Evolutionary conservation across 2,797 vertebrate genomes (phyloP), one percentile per base, ranked within the genome.

Genomic region (Natrix natrix): DNA sequence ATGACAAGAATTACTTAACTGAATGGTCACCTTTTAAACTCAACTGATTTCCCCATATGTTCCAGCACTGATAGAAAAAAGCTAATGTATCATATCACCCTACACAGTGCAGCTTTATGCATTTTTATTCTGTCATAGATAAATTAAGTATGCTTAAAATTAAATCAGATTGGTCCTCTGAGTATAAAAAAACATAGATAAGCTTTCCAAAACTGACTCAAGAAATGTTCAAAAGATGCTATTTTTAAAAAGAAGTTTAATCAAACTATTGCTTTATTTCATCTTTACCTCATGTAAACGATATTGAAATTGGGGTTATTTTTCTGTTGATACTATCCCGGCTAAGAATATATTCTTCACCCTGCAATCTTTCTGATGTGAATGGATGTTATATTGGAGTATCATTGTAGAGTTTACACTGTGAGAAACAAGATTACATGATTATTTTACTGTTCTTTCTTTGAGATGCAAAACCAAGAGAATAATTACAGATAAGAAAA

Each of bases 1-100:
- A 91, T 91, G 90, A 92, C 92, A 92, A 92, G 91, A 94, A 89
- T 92, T 94, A 94, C 87, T 92, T 86, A 90, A 63, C 89, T 92
- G 92, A 91, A 92, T 54, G 69, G 92, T 92, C 92, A 92, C 92
- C 90, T 92, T 91, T 94, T 91, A 92, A 92, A 91, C 28, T 87
- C 90, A 91, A 86, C 90, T 32, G 87, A 91, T 92, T 92, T 91
- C 60, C 87, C 86, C 88, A 94, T 92, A 92, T 90, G 83, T 92
- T 8, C 28, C 60, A 74, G 90, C 69, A 89, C 59, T 89, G 86
- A 89, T 86, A 90, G 86, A 89, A 91, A 90, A 61, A 91, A 92
- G 87, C 90, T 94, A 87, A 94, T 91, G 90, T 91, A 66, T 87
- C 87, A 57, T 69, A 59, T 20, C 37, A 91, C 60, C 59, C 87